Evolutionary conservation across 2,888 invertebrate genomes (phyloP).

Genomic region (Lithophane leautieri): DNA sequence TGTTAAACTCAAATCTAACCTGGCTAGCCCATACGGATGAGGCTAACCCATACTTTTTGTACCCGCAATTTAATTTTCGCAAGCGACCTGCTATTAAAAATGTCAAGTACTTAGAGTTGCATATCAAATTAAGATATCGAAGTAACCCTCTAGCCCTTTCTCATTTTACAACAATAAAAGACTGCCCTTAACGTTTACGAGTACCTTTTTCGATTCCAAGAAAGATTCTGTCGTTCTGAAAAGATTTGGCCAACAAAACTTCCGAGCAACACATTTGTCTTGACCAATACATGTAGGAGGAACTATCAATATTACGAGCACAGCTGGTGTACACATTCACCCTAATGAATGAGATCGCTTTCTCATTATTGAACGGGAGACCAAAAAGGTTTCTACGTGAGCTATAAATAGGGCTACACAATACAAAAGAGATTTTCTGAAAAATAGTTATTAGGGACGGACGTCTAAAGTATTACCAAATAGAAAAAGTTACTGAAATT

Average conservation of each 20-base stretch:
- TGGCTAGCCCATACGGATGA: too few species aligned
- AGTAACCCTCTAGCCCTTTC: neutral
- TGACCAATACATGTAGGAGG: slow-evolving; percentile 13
- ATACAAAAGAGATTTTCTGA: slow-evolving; percentile 1
- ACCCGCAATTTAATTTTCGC: too few species aligned
- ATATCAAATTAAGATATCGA: neutral
- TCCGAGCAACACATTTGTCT: slow-evolving; percentile 6
- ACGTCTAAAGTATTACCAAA: neutral
- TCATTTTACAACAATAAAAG: neutral
- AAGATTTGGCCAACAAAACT: neutral
- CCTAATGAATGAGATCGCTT: slow-evolving; percentile 69
- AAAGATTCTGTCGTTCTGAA: neutral
- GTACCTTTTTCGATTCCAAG: neutral
- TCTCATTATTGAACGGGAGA: slow-evolving; percentile 44
- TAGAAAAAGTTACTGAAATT: slow-evolving; percentile 6
- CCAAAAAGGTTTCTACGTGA: slow-evolving; percentile 43
- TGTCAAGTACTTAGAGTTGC: neutral
- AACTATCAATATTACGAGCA: slow-evolving; percentile 48
- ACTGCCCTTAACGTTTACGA: neutral
- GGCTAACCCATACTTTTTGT: neutral
- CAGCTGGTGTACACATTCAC: slow-evolving; percentile 62
- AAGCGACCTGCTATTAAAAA: neutral
- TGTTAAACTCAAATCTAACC: neutral
- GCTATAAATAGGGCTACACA: slow-evolving; percentile 10
- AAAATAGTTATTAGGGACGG: neutral